These are phyloP conservation scores for Pentamera pediparva DNA, from an alignment of 53 echinoderm and acorn worm genomes.

Conservation along the genomic window DNA sequence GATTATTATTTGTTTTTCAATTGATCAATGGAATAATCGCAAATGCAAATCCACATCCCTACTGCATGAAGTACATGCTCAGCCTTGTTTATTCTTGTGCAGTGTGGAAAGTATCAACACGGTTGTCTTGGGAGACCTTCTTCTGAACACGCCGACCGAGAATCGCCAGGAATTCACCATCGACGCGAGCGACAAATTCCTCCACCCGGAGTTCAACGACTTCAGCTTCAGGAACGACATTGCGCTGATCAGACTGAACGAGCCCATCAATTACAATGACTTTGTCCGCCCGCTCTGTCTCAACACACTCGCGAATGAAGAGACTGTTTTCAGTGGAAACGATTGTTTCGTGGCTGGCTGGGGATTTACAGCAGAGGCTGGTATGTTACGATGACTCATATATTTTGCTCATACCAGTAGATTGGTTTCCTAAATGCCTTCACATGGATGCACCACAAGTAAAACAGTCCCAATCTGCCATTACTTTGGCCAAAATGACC, in stretches of 20 bases:
- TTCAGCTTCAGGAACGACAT: slow-evolving; percentile 21
- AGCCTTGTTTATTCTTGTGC: background rate
- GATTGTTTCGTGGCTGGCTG: slow-evolving; percentile 14
- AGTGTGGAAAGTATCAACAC: background rate
- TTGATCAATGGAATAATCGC: too few species aligned
- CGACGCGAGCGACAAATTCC: background rate
- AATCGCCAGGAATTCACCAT: slow-evolving; percentile 5
- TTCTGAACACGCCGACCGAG: background rate
- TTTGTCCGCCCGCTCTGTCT: slow-evolving; percentile 18
- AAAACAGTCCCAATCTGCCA: too few species aligned
- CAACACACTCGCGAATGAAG: background rate
- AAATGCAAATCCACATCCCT: too few species aligned
- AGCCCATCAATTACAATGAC: background rate
- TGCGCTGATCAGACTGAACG: background rate
- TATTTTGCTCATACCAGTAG: too few species aligned
- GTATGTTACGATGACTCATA: background rate
- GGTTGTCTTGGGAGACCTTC: slow-evolving; percentile 1
- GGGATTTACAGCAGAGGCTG: slow-evolving; percentile 10
- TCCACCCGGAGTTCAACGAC: slow-evolving; percentile 1
- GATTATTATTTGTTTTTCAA: background rate
- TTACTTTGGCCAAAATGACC: too few species aligned
- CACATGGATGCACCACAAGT: too few species aligned
- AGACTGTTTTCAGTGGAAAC: background rate
- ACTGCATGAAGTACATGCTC: background rate
- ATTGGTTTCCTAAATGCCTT: too few species aligned